Evolutionary conservation across 2,888 invertebrate genomes (phyloP), one percentile per base, ranked within the genome.

Genomic region (Drosophila gaucha): DNA sequence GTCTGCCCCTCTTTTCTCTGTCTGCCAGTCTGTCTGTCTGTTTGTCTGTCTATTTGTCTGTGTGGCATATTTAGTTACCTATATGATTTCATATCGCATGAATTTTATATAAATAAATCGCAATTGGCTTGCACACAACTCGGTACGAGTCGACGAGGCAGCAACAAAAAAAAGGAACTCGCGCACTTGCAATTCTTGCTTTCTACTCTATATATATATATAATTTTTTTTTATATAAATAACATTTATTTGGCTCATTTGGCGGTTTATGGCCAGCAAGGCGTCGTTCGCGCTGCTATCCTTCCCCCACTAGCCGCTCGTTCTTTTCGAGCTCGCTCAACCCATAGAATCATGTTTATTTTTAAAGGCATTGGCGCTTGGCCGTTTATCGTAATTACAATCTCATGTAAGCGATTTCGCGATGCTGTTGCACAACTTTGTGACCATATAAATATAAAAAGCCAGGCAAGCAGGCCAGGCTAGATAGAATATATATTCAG

Each of bases 221-320:
- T n/a, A n/a, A n/a, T n/a, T 18, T 31, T 33, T 14, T 47, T 22
- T 10, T 74, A 60, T 86, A 88, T 80, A 87, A 88, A 88, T 86
- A 88, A 85, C 86, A 85, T 88, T 85, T 85, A 85, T 89, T 88
- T 85, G 85, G 85, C 89, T 85, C 85, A 87, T 87, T 89, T 88
- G 88, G 82, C 85, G 74, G 87, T 78, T 88, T 83, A 86, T 80
- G 78, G 80, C 80, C 71, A 68, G 62, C 71, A 73, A 68, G 63
- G 74, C 73, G 63, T 63, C 78, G 78, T 63, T 62, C 26, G 64
- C 31, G 59, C 16, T 41, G 28, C 8, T 26, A 3, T 41, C 22
- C 28, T n/a, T 1, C 36, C 22, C 12, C 26, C 43, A 3, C 18
- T 2, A 18, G 4, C 20, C 12, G 18, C 16, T 14, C 43, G 30